Evolutionary conservation across 92 coral and sea anemone genomes (phyloP), one percentile per base, ranked within the genome.

Genomic region (Actinernus sp.): DNA sequence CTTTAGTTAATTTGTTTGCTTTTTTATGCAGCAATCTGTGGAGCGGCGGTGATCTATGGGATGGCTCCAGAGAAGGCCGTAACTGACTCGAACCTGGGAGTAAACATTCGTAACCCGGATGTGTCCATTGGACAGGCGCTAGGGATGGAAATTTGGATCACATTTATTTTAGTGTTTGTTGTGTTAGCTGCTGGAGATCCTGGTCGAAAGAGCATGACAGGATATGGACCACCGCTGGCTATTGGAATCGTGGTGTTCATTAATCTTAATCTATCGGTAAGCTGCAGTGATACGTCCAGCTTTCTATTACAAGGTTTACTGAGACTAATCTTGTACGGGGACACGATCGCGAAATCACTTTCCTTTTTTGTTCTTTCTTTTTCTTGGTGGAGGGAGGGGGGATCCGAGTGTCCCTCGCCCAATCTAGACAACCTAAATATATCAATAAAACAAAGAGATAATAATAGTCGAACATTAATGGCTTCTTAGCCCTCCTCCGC

Each of bases 201-300:
- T 2, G 72, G 55, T 31, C 79, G 98, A 38, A 54, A 68, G 39
- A 49, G n/a, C 7, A 61, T 67, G 69, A 68, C 86, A 2, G 98
- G 92, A 0, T 90, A 81, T 50, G 96, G 96, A 39, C 81, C 82
- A 51, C 98, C 98, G 79, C 88, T 93, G 83, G 82, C 92, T 62
- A 86, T 93, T 34, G 98, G 98, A 12, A 57, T 93, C 38, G 88
- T 85, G 24, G 88, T 81, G 30, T 70, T 84, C 68, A 83, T 85
- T 18, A 62, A 74, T 32, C 91, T 77, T 38, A 63, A 71, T n/a
- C 50, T 73, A 34, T 79, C 92, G 63, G 96, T 88, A 58, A 76
- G 81, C n/a, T n/a, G n/a, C n/a, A n/a, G n/a, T n/a, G n/a, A n/a
- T n/a, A n/a, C n/a, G n/a, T n/a, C n/a, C n/a, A n/a, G n/a, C n/a